Percentiles rank a stretch among this genome's conserved stretches.
phyloP scores from a whole-genome alignment of 2,113 vertebrate genomes.

The Hydrochoerus hydrochaeris region DNA sequence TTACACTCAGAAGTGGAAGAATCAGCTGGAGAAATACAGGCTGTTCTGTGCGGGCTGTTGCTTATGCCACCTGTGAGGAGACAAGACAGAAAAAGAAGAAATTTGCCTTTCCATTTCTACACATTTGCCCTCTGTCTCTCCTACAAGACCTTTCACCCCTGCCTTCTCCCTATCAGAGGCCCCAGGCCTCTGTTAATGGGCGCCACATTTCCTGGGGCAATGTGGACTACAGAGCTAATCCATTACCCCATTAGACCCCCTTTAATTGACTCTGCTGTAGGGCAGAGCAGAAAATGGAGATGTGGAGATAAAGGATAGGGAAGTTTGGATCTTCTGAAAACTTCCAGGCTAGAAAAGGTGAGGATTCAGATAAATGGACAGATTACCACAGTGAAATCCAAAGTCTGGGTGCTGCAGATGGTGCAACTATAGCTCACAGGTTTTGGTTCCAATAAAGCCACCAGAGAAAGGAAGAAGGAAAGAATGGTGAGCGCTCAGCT shows the following conservation, averaged over 20 bases:
- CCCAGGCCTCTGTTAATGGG: too few relatives aligned
- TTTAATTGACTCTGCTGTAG: neutral
- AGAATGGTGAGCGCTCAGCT: neutral
- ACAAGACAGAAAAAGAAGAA: neutral
- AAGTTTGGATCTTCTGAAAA: neutral
- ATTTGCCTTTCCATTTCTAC: neutral
- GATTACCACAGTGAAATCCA: neutral
- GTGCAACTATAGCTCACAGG: neutral
- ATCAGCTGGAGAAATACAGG: neutral
- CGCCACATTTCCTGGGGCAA: fast-evolving
- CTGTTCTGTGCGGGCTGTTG: neutral
- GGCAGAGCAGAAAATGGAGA: neutral
- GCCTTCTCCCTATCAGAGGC: neutral
- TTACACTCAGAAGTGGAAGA: neutral
- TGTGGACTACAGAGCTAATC: neutral
- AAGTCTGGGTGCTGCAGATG: neutral
- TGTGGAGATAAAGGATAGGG: neutral
- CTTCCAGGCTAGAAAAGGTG: neutral
- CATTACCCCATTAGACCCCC: neutral
- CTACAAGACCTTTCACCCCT: fast-evolving
- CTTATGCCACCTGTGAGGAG: fast-evolving
- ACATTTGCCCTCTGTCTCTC: neutral
- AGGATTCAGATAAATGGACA: neutral
- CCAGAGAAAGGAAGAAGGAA: neutral
- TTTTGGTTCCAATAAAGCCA: neutral